Evolutionary conservation across 2,888 invertebrate genomes (phyloP).

Genomic region (Lepidocyrtoides sp.): DNA sequence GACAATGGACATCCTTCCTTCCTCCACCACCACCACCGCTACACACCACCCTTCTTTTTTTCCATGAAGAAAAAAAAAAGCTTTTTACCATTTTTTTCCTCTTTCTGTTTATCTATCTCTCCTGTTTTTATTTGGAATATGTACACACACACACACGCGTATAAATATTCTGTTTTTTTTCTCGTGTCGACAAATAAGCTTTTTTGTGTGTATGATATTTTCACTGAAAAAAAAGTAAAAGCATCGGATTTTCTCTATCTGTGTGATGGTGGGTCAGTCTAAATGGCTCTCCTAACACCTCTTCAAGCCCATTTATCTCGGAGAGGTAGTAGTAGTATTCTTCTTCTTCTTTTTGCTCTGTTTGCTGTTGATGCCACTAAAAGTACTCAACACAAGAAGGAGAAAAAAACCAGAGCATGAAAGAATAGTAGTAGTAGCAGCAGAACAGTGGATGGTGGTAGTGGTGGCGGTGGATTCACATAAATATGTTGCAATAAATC

Average conservation of each 20-base stretch:
- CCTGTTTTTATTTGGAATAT: conserved; percentile 42
- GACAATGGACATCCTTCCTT: conserved; percentile 80
- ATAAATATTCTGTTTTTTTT: conserved; percentile 18
- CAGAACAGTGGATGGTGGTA: no score
- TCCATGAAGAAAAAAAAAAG: background rate
- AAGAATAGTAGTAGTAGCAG: no score
- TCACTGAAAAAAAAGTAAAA: conserved; percentile 8
- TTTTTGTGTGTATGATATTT: conserved; percentile 25
- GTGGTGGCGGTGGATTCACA: conserved; percentile 21
- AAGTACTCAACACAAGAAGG: conserved; percentile 41
- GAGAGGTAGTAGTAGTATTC: background rate
- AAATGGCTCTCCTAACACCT: conserved; percentile 85
- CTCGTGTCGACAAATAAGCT: conserved; percentile 16
- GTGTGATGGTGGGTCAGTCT: conserved; percentile 79
- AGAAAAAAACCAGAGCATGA: conserved; percentile 16
- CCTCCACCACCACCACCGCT: conserved; percentile 38
- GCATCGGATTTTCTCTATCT: conserved; percentile 48
- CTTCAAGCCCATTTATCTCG: conserved; percentile 79
- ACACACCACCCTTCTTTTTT: conserved; percentile 38
- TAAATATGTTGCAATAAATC: conserved; percentile 67
- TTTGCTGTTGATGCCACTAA: conserved; percentile 45
- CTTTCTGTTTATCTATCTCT: background rate
- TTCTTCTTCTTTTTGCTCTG: no score
- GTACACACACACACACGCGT: background rate
- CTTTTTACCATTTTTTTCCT: conserved; percentile 49